Evolutionary conservation across 2,888 invertebrate genomes (phyloP), one percentile per base, ranked within the genome.

Genomic region (Eupithecia tripunctaria): DNA sequence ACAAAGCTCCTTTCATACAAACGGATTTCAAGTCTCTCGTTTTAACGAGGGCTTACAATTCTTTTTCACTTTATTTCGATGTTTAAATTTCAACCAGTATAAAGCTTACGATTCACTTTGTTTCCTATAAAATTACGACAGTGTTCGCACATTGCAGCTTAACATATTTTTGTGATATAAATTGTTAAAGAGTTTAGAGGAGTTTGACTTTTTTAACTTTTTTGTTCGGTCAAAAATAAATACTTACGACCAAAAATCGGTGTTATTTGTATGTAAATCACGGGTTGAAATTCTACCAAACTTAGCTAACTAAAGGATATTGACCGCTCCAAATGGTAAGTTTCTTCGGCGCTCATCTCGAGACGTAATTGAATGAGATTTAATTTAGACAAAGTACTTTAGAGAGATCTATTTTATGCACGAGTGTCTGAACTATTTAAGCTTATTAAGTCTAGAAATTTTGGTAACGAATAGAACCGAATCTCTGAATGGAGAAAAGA

Each of bases 351-450:
- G 62, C 60, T 60, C 29, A 60, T 60, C 62, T 32, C 36, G 12
- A 63, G 36, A 8, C 29, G 32, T 63, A 63, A 63, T 63, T 21
- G 36, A 63, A 63, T 63, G 36, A 63, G 36, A 63, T 63, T 63
- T 36, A 63, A 63, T 63, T 63, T 62, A 62, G 62, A 62, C 62
- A 36, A 62, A 62, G 62, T 62, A 62, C 29, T 32, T 32, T 62
- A 62, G 62, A 32, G 62, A 18, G 62, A 62, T 36, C 29, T 29
- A 36, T 62, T 62, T n/a, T 36, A 32, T 62, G 10, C 62, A 32
- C n/a, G 62, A 63, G n/a, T 63, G 14, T 36, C 51, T 62, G 36
- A 36, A 63, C 62, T 63, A 25, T 56, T 56, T 25, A 14, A 38
- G 65, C 32, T 25, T 60, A 32, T 60, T 60, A 60, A 56, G 51